phyloP scores from a whole-genome alignment of 2,113 vertebrate genomes.

The Hemicordylus capensis region DNA sequence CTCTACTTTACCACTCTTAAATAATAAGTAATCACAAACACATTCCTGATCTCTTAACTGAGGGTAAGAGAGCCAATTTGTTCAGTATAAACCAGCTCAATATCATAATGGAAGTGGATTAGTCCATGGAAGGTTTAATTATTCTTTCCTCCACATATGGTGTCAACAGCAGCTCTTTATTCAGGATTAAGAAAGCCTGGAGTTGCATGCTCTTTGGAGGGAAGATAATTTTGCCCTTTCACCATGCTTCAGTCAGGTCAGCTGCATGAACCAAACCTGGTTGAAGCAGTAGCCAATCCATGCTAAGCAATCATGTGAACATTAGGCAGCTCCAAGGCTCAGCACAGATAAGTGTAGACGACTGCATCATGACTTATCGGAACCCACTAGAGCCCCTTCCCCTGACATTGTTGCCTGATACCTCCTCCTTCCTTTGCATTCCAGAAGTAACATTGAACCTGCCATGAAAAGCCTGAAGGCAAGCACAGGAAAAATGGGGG shows the following conservation, averaged over 20 bases:
- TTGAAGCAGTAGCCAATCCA: not conserved
- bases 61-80: not conserved
- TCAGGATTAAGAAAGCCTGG: not conserved
- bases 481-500: slow-evolving; percentile 49
- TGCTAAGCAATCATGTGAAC: not conserved
- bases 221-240: not conserved
- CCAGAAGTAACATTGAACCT: slow-evolving; percentile 83
- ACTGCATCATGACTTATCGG: slow-evolving; percentile 52
- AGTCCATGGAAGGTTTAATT: not conserved
- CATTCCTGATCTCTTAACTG: not conserved
- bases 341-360: not conserved
- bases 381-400: slow-evolving; percentile 40
- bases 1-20: not conserved
- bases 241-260: not conserved
- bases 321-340: not conserved
- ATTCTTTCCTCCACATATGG: not conserved
- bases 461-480: slow-evolving; percentile 76
- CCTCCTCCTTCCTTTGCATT: slow-evolving; percentile 76
- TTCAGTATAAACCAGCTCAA: not conserved
- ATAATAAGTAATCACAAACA: not conserved
- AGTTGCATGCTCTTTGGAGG: not conserved
- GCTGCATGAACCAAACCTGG: not conserved
- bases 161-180: not conserved
- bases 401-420: slow-evolving; percentile 59
- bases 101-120: not conserved